These are phyloP conservation scores for Mythimna loreyi DNA, from an alignment of 2,888 invertebrate species.

Conservation along the genomic window DNA sequence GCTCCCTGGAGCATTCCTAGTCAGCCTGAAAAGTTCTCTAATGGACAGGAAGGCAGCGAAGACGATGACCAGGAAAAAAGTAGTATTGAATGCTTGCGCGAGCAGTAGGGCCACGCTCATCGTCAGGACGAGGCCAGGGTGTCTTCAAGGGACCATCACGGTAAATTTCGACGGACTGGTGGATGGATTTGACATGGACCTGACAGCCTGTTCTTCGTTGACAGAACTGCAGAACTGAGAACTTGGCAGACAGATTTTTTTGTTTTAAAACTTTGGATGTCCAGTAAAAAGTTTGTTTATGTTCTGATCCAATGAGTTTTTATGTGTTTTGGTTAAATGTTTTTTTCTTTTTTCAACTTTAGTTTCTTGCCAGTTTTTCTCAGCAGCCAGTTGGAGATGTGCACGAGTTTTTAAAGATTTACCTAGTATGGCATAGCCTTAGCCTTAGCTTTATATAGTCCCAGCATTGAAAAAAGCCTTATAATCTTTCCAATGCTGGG, in stretches of 20 bases:
- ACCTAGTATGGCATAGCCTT: too few species aligned
- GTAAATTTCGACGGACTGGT: slow-evolving; percentile 19
- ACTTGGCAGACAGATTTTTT: not conserved
- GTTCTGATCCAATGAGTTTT: not conserved
- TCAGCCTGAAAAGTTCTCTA: slow-evolving; percentile 26
- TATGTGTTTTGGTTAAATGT: not conserved
- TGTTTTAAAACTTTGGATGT: not conserved
- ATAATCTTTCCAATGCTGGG: too few species aligned
- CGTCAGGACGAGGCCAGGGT: slow-evolving; percentile 23
- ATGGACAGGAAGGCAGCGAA: slow-evolving; percentile 37
- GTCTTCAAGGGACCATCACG: slow-evolving; percentile 38
- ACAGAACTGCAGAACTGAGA: not conserved
- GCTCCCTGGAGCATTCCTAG: not conserved
- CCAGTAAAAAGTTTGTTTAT: not conserved
- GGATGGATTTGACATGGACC: not conserved
- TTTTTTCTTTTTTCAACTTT: too few species aligned
- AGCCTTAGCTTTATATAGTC: too few species aligned
- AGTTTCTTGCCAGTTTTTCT: too few species aligned
- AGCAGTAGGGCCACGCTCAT: slow-evolving; percentile 22
- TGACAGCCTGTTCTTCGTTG: slow-evolving; percentile 10
- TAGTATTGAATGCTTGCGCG: slow-evolving; percentile 18
- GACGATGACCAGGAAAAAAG: slow-evolving; percentile 35
- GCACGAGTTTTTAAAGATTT: too few species aligned
- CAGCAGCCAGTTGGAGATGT: too few species aligned
- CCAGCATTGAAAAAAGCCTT: too few species aligned